These are phyloP conservation scores for Cyprinodon tularosa DNA, from an alignment of 2,113 vertebrate genomes.

Conservation along the genomic window DNA sequence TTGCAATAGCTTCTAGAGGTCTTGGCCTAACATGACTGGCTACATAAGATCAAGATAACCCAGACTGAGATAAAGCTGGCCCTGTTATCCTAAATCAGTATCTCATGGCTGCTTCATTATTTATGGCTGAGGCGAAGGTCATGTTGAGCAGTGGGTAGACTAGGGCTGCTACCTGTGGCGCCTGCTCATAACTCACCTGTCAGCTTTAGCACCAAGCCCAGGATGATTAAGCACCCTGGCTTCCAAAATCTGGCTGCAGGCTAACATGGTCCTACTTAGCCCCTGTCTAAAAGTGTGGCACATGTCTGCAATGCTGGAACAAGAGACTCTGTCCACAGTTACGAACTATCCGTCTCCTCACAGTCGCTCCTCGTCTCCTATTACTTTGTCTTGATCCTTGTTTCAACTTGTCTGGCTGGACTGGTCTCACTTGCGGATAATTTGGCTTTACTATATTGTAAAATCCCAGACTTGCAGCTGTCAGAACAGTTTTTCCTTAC, in stretches of 20 bases:
- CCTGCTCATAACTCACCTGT: slow-evolving; percentile 75
- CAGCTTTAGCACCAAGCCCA: slow-evolving; percentile 45
- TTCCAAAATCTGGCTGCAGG: slow-evolving; percentile 62
- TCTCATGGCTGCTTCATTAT: slow-evolving; percentile 68
- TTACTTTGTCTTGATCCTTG: slow-evolving; percentile 15
- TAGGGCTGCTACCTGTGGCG: slow-evolving; percentile 65
- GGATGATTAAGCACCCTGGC: slow-evolving; percentile 70
- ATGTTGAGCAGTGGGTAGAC: slow-evolving; percentile 49
- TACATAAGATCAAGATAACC: slow-evolving; percentile 25
- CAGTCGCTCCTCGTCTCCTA: not conserved
- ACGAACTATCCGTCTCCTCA: slow-evolving; percentile 32
- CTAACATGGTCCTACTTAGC: slow-evolving; percentile 72
- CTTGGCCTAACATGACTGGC: not conserved
- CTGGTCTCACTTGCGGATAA: slow-evolving; percentile 24
- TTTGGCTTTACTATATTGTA: slow-evolving; percentile 24
- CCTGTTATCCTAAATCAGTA: slow-evolving; percentile 68
- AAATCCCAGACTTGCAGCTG: slow-evolving; percentile 7
- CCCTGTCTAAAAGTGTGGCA: slow-evolving; percentile 55
- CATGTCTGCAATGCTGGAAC: slow-evolving; percentile 51
- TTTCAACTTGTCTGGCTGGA: not conserved
- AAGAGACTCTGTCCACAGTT: slow-evolving; percentile 47
- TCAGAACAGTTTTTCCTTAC: not conserved
- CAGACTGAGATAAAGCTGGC: slow-evolving; percentile 22
- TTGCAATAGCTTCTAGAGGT: slow-evolving; percentile 1
- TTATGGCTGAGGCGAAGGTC: slow-evolving; percentile 75